phyloP scores from a whole-genome alignment of 64 coral and sea anemone genomes.

The Dendrophyllia cribrosa region DNA sequence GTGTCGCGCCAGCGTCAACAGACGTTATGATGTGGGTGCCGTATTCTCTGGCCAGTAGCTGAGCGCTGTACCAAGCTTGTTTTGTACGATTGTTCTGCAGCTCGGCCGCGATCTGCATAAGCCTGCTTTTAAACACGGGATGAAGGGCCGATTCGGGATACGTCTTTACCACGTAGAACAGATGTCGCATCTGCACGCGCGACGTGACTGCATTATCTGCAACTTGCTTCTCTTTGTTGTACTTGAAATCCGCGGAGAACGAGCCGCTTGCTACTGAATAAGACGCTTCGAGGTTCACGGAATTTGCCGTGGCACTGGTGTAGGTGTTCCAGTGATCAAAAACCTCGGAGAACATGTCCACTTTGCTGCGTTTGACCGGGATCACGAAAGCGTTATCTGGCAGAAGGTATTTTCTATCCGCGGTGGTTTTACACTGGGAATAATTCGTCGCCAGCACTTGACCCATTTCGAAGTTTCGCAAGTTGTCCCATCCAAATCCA shows the following conservation, averaged over 20 bases:
- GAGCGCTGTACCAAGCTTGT: conserved; percentile 60
- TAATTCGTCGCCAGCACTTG: conserved; percentile 68
- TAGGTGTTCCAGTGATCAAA: conserved; percentile 71
- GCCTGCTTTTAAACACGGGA: conserved; percentile 8
- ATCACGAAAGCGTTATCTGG: conserved; percentile 73
- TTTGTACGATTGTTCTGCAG: conserved; percentile 65
- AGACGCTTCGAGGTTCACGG: conserved; percentile 70
- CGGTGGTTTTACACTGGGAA: conserved; percentile 74
- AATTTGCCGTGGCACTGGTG: conserved; percentile 51
- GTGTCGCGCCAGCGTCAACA: conserved; percentile 53
- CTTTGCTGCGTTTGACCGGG: conserved; percentile 72
- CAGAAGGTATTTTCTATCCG: conserved; percentile 73
- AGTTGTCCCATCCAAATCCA: conserved; percentile 82
- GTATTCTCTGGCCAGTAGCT: conserved; percentile 60
- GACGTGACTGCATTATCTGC: conserved; percentile 53
- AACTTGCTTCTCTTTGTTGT: conserved; percentile 64
- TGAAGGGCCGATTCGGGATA: background rate
- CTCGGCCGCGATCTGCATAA: conserved; percentile 3
- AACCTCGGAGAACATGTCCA: conserved; percentile 80
- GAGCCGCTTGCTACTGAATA: conserved; percentile 74
- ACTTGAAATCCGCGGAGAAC: conserved; percentile 64
- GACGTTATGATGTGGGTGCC: conserved; percentile 62
- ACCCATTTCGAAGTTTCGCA: conserved; percentile 73
- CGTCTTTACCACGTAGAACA: conserved; percentile 69
- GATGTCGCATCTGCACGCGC: conserved; percentile 66